Base-by-base conservation (phyloP, 2,888 invertebrate species). In the Hirudinaria manillensis region DNA sequence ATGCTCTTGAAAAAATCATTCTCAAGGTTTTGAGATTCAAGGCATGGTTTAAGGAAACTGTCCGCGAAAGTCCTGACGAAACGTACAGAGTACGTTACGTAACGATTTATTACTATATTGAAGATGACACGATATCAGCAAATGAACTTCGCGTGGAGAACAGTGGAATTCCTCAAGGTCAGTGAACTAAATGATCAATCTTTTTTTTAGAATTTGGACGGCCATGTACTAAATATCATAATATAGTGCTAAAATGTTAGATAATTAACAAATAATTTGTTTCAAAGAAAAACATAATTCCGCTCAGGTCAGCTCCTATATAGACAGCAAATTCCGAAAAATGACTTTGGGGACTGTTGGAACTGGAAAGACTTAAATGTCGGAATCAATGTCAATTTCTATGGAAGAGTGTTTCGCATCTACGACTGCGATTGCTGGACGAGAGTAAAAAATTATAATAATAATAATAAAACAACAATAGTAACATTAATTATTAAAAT, bases 281-380 rank as follows among this genome's bases (percentile, higher is more conserved):
- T 27, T 38, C n/a, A 70, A 24, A 34, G 1, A 32, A n/a, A n/a
- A n/a, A n/a, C n/a, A 6, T 7, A 6, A 53, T 4, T 72, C 55
- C 45, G 13, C 4, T 70, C n/a, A 89, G 93, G 93, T 2, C 89
- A 90, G 79, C 82, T 94, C 77, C 89, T 94, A 73, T 89, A 89
- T 80, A 88, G 93, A 38, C 89, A 88, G 19, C 90, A 89, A 83
- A 89, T 93, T 79, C 90, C 90, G 0, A 93, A 92, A 85, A 90
- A 90, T 80, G 88, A 89, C 74, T 90, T 90, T 1, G 90, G 89
- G 74, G 85, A 85, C 67, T 88, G 81, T 80, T 93, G 91, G 89
- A 90, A 91, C 81, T 94, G 94, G 94, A 93, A 92, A 82, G 93
- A 94, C 84, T 86, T 94, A 29, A 91, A 92, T 83, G 87, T 91